These are phyloP conservation scores for Oxystoma pomonae DNA, from an alignment of 2,888 invertebrate species.

Conservation along the genomic window DNA sequence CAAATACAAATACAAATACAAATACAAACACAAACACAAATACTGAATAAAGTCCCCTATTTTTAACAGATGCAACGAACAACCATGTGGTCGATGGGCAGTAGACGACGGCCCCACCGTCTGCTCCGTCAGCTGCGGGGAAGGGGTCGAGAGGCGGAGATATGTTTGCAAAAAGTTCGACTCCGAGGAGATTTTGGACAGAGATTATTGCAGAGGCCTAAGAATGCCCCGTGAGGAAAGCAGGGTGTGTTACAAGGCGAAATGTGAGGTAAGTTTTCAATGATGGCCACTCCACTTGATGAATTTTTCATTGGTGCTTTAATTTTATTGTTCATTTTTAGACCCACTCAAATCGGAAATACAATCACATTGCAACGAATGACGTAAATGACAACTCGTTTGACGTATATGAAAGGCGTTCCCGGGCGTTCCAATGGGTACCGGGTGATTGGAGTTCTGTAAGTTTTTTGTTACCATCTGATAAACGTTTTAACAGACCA, in stretches of 20 bases:
- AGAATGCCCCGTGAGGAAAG: constrained; percentile 32
- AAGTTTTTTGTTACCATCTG: too few species aligned
- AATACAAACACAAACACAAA: not conserved
- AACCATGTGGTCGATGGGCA: constrained; percentile 54
- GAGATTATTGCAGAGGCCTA: constrained; percentile 33
- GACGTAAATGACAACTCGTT: constrained; percentile 36
- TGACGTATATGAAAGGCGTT: constrained; percentile 32
- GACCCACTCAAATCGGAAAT: not conserved
- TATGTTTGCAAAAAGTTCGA: constrained; percentile 30
- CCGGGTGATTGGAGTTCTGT: constrained; percentile 47
- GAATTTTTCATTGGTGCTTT: too few species aligned
- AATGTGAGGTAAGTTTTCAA: constrained; percentile 30
- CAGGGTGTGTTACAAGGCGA: constrained; percentile 26
- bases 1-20: not conserved
- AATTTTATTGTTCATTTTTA: too few species aligned
- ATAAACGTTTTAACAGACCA: too few species aligned
- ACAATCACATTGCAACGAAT: constrained; percentile 20
- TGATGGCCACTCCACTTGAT: too few species aligned
- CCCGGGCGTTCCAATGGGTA: constrained; percentile 42
- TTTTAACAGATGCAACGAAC: constrained; percentile 26
- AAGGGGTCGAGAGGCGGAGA: constrained; percentile 46
- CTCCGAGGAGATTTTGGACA: constrained; percentile 36
- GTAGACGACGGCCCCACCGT: constrained; percentile 50
- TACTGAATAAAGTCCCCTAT: too few species aligned
- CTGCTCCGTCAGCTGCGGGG: constrained; percentile 51